Base-by-base conservation (phyloP, 2,797 vertebrate genomes). In the Nothura maculosa region DNA sequence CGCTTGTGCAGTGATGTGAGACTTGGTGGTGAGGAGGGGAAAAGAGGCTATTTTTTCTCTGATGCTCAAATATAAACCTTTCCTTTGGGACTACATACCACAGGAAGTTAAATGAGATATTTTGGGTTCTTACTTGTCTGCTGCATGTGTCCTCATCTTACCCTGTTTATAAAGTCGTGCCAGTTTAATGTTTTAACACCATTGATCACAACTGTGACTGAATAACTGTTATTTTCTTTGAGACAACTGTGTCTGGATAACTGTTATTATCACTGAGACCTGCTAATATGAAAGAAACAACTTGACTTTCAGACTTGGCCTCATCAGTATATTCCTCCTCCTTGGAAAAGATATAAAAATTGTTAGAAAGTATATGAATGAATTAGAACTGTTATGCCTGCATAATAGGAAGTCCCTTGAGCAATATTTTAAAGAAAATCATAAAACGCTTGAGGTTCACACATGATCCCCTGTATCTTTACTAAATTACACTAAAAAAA, bases 1-100 rank as follows among this genome's bases (percentile, higher is more conserved):
- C 18, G 38, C 24, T 57, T 27, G 7, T 48, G 34, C 27, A n/a
- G 12, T 0, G 1, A 8, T 38, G 2, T 1, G 21, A 20, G 12
- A 6, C 6, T 24, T 28, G 2, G 1, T 12, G 15, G 34, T 60
- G n/a, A n/a, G 25, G 24, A 69, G 18, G 52, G 2, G 4, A 45
- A 60, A 47, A 36, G 20, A 28, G 3, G 3, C 0, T 48, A 5
- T 60, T 13, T 17, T 87, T 43, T 21, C 74, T 40, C 30, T 36
- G 10, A 16, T 60, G 7, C 28, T 54, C 52, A 30, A 15, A 43
- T 60, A 69, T 7, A 22, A 54, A 12, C 6, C 30, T 27, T 63
- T 78, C 25, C 17, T 45, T 78, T 12, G 62, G 42, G 61, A 28
- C 0, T 48, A 3, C 14, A 12, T 13, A 9, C 1, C 8, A 9